Conservation (phyloP, 2,888 invertebrate genomes). For the Callyntrura guangdongensis region DNA sequence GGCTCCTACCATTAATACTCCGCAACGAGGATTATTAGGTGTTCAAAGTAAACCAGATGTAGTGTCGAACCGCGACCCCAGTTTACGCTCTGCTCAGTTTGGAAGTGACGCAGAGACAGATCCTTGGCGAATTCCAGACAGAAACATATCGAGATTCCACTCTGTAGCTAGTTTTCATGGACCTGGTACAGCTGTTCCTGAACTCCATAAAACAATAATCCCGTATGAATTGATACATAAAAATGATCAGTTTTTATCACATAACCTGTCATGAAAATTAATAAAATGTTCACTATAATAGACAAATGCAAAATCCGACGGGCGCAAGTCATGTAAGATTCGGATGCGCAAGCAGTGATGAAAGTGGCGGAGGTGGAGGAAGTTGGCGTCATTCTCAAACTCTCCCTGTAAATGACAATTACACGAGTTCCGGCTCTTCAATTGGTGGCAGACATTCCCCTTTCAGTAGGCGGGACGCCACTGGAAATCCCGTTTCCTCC, state of each 20-base stretch:
- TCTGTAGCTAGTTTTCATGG: constrained; percentile 14
- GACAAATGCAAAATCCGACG: neutral
- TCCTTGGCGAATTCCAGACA: constrained; percentile 24
- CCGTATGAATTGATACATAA: constrained; percentile 46
- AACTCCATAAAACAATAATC: constrained; percentile 20
- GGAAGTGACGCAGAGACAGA: neutral
- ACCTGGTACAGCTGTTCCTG: constrained; percentile 53
- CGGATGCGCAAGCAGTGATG: neutral
- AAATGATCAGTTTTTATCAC: neutral
- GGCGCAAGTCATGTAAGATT: constrained; percentile 9
- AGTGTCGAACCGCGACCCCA: neutral
- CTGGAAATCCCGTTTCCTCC: constrained; percentile 69
- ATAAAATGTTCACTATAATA: too few relatives aligned
- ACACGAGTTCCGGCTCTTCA: constrained; percentile 36
- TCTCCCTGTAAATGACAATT: neutral
- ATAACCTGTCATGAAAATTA: neutral
- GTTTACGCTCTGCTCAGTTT: neutral
- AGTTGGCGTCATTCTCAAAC: neutral
- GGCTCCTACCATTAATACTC: neutral
- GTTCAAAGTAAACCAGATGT: neutral
- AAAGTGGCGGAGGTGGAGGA: neutral
- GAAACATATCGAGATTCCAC: neutral
- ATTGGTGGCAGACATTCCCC: constrained; percentile 68
- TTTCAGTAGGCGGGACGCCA: constrained; percentile 75
- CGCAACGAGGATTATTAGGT: neutral